These are phyloP conservation scores for Steinernema scapterisci DNA, from an alignment of 2,888 invertebrate species.

Conservation along the genomic window DNA sequence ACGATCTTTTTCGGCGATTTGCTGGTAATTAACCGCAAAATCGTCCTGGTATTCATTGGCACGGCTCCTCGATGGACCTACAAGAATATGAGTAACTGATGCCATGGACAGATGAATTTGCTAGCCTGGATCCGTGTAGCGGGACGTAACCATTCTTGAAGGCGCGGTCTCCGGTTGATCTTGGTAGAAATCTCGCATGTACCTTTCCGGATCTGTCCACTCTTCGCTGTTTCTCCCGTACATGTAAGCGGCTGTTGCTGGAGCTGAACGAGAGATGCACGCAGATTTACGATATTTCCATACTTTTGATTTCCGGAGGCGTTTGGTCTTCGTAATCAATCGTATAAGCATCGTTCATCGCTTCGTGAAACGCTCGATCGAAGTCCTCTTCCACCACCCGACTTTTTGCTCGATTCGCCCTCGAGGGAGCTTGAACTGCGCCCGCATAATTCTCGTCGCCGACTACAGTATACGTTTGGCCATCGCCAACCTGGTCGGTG, in stretches of 20 bases:
- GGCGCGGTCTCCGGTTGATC: conserved; percentile 5
- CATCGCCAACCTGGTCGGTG: conserved; percentile 49
- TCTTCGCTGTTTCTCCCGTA: background rate
- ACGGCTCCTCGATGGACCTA: background rate
- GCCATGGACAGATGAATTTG: too few relatives aligned
- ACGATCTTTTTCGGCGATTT: background rate
- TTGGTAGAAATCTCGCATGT: background rate
- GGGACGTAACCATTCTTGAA: background rate
- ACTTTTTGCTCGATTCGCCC: background rate
- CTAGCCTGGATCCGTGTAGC: background rate
- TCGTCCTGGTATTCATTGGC: background rate
- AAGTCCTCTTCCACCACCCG: background rate
- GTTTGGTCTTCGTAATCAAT: background rate
- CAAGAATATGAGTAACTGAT: too few relatives aligned
- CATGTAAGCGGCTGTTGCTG: background rate
- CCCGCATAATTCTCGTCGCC: conserved; percentile 41
- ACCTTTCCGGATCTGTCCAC: background rate
- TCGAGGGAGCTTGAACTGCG: background rate
- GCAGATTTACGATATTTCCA: background rate
- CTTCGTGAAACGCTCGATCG: background rate
- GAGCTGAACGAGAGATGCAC: background rate
- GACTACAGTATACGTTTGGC: conserved; percentile 50
- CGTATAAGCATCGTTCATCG: conserved; percentile 15
- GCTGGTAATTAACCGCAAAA: background rate
- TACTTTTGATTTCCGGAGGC: conserved; percentile 12